Base-by-base conservation (phyloP, 2,797 vertebrate species). In the Momotus momota region DNA sequence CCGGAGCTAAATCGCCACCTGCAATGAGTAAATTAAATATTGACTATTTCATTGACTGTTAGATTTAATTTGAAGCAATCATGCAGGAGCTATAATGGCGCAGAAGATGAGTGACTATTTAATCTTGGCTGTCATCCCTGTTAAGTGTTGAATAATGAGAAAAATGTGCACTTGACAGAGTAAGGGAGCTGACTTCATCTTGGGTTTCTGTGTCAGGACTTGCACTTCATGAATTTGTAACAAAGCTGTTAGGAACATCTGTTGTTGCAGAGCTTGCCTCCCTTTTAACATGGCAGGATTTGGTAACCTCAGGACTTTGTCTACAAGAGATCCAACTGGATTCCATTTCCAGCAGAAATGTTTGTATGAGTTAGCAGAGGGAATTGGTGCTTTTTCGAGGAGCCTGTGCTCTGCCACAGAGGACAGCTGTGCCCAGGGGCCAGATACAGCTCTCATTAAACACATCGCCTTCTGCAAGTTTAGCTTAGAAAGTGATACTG, bases 11-110 rank as follows among this genome's bases (percentile, higher is more conserved):
- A 97, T 98, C 66, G 33, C 98, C 98, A 97, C 98, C 98, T 97
- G 97, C 98, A 97, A 97, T 90, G 98, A 98, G 98, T 97, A 98
- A 98, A 98, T 98, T 98, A 98, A 98, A 98, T 98, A 98, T 98
- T 98, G 98, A 98, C 97, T 78, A 69, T 97, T 93, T 96, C 98
- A 98, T 98, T 98, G 98, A 98, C 97, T 96, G 78, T 95, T 97
- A 96, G 98, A 98, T 98, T 98, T 98, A 98, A 98, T 98, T 98
- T 98, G 98, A 98, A 98, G 98, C 96, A 98, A 97, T 98, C 97
- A 97, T 92, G 96, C 97, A 96, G 95, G 96, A 98, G 95, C 96
- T 52, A 69, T 98, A 97, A 98, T 97, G 97, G 96, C 14, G 18
- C 94, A 91, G 96, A 97, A 86, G 96, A 96, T 92, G 96, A 94